Percentiles rank a stretch among this genome's conserved stretches.
Evolutionary conservation across 2,113 vertebrate species (phyloP).

Genomic region (Tursiops truncatus): DNA sequence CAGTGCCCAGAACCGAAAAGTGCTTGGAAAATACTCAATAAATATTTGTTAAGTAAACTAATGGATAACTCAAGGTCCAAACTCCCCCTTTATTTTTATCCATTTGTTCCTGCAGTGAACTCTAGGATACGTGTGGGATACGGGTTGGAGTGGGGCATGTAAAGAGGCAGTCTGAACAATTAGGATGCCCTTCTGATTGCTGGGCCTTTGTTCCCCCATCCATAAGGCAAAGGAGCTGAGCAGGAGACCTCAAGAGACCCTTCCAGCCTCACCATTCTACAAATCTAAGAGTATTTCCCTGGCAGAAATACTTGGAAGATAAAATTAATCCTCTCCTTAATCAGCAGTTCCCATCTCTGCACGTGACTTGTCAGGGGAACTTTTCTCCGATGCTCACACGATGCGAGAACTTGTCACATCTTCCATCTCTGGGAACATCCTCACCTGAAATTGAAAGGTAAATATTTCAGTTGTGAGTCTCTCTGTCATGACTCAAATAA

Average conservation of each 20-base stretch:
- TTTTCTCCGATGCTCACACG: slow-evolving; percentile 76
- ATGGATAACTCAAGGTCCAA: neutral
- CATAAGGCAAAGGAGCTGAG: neutral
- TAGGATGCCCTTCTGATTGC: neutral
- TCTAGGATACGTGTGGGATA: neutral
- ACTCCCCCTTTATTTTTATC: neutral
- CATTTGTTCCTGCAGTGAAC: neutral
- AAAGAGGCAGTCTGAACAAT: neutral
- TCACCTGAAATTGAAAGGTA: slow-evolving; percentile 85
- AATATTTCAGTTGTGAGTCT: slow-evolving; percentile 88
- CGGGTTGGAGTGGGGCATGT: neutral
- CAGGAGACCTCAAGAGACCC: neutral
- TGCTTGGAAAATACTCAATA: neutral
- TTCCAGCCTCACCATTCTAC: neutral
- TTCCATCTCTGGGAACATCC: slow-evolving; percentile 81
- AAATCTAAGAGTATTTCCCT: slow-evolving; percentile 41
- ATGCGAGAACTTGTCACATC: slow-evolving; percentile 80
- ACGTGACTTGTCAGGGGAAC: slow-evolving; percentile 81
- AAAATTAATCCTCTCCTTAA: slow-evolving; percentile 75
- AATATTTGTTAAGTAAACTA: slow-evolving; percentile 25
- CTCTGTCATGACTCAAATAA: slow-evolving; percentile 89
- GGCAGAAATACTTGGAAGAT: slow-evolving; percentile 59
- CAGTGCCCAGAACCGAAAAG: neutral
- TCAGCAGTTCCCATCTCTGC: slow-evolving; percentile 65
- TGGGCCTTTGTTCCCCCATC: neutral